Conservation (phyloP, 2,113 vertebrate species). For the Gallinago jamesoni region DNA sequence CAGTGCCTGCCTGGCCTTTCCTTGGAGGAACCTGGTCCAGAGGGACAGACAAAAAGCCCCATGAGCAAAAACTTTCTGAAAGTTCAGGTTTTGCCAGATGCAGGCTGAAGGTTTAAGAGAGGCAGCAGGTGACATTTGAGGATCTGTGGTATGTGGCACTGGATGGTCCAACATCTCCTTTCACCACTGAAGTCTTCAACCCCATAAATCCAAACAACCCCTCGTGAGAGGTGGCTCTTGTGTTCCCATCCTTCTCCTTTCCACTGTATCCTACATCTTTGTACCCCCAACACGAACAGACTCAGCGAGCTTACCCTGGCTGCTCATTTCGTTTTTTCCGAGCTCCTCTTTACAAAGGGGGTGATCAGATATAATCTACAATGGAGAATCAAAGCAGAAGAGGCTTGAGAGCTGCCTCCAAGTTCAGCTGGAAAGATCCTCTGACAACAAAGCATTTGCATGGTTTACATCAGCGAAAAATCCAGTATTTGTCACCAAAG, state of each 20-base stretch:
- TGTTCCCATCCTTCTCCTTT: not conserved
- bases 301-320: not conserved
- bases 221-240: not conserved
- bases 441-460: not conserved
- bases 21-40: not conserved
- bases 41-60: not conserved
- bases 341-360: not conserved
- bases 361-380: not conserved
- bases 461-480: not conserved
- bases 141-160: accelerated
- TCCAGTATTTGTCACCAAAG: not conserved
- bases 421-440: not conserved
- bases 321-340: accelerated
- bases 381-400: accelerated
- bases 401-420: not conserved
- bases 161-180: not conserved
- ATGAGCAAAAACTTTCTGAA: not conserved
- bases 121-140: not conserved
- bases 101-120: not conserved
- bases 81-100: not conserved
- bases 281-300: not conserved
- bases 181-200: not conserved
- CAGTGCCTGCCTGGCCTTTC: not conserved
- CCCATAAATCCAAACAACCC: not conserved
- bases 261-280: not conserved